Evolutionary conservation across 1,140 invertebrate species (phyloP).

Genomic region (Drosophila melanica): DNA sequence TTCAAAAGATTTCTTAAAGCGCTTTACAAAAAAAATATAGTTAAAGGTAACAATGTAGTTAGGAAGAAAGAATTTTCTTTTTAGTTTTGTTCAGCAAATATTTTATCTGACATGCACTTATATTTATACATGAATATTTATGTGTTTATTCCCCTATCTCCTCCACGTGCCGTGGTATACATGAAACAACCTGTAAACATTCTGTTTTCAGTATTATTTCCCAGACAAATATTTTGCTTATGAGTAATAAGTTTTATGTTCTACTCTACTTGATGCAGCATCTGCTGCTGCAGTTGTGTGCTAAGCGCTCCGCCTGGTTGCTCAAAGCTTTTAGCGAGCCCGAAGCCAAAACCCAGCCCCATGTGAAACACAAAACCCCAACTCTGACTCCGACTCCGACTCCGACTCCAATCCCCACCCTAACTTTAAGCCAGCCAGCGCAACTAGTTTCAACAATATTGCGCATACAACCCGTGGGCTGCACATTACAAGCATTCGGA

Average conservation of each 20-base stretch:
- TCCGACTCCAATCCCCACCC: neutral
- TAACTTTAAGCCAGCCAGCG: neutral
- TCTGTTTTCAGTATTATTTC: neutral
- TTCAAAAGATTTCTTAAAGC: too few species aligned
- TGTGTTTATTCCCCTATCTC: too few species aligned
- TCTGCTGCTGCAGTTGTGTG: neutral
- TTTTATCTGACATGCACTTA: too few species aligned
- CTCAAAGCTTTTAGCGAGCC: slow-evolving; percentile 41
- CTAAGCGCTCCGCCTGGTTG: slow-evolving; percentile 13
- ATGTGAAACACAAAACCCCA: neutral
- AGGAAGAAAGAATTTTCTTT: too few species aligned
- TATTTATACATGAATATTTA: too few species aligned
- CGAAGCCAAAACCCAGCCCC: neutral
- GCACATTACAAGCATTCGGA: slow-evolving; percentile 22
- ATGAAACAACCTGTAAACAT: neutral
- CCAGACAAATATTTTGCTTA: slow-evolving; percentile 23
- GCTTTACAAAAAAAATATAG: too few species aligned
- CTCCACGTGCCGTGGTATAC: too few species aligned
- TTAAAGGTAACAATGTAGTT: too few species aligned
- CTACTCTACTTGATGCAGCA: slow-evolving; percentile 6
- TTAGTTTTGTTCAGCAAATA: too few species aligned
- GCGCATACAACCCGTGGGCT: slow-evolving; percentile 37
- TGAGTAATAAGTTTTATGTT: slow-evolving; percentile 37
- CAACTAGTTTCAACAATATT: slow-evolving; percentile 10
- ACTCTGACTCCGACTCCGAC: neutral